Evolutionary conservation across 92 coral and sea anemone species (phyloP), one percentile per base, ranked within the genome.

Genomic region (Zoanthus solanderi): DNA sequence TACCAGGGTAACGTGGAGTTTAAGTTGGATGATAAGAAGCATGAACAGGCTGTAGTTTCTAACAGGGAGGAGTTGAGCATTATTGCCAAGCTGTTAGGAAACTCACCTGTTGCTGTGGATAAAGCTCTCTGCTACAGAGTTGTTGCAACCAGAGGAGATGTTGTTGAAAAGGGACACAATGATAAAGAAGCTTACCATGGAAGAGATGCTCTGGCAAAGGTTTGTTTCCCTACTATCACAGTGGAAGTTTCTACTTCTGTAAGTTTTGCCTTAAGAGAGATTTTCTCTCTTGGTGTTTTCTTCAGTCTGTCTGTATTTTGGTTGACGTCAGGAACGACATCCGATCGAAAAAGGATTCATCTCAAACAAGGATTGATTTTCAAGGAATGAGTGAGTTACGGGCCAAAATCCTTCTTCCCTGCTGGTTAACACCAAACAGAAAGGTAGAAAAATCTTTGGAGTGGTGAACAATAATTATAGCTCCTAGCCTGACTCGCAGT

Each of bases 171-270:
- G 75, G 99, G 97, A 18, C 99, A 97, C 90, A 94, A 91, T 78
- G 93, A 92, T 7, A 93, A 91, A 60, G 99, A 97, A 75, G 99
- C 98, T 0, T 92, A 92, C 61, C 95, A 97, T 71, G 99, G 99
- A 28, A 85, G 96, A 18, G 99, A 97, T 84, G 99, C 99, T 17
- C 80, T 97, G 56, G 95, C 97, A 69, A 97, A 97, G 97, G 99
- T 97, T 78, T 69, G 79, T 30, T 44, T 14, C 60, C 29, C 18
- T 18, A 3, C 6, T 76, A n/a, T 10, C 7, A n/a, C 53, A 34
- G 14, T 72, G 52, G 7, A n/a, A 47, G 17, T 46, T 23, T 63
- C 18, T 16, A 7, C 23, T 16, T 17, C 2, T 63, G 69, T 16
- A 16, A 16, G n/a, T 16, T 63, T 63, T 23, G 8, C 13, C 69